A percentile compares a stretch with the other conserved stretches of the same genome.
Conservation (phyloP, 1,140 invertebrate species). For the Tetraneura akinire region DNA sequence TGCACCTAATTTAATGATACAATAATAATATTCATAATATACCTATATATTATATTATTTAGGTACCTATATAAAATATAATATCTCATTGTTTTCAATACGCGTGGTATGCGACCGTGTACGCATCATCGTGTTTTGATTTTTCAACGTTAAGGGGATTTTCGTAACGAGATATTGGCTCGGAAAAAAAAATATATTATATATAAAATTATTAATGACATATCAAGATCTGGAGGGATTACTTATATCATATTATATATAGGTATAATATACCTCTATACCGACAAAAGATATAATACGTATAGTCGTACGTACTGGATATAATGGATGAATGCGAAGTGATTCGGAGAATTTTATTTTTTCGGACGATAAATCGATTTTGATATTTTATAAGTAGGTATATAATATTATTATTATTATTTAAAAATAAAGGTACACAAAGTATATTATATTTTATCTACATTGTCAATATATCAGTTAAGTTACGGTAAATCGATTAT, state of each 20-base stretch:
- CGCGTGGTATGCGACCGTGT: not conserved
- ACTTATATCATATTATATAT: not conserved
- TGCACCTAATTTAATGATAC: no score
- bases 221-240: constrained; percentile 25
- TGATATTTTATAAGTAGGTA: not conserved
- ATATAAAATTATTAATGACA: constrained; percentile 16
- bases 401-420: no score
- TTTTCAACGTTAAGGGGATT: constrained; percentile 1
- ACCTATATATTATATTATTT: not conserved
- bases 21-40: not conserved
- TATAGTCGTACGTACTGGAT: no score
- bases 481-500: no score
- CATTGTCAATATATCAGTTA: not conserved
- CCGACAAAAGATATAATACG: constrained; percentile 31
- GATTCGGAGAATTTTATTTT: constrained; percentile 29
- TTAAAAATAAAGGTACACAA: no score
- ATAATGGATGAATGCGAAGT: constrained; percentile 33
- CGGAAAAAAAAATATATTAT: not conserved
- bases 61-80: no score
- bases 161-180: not conserved
- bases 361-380: constrained; percentile 35
- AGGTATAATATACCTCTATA: not conserved
- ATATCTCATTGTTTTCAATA: not conserved
- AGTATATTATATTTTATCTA: no score
- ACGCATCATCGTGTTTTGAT: not conserved